Percentiles rank a stretch among this genome's conserved stretches.
Evolutionary conservation across 2,888 invertebrate species (phyloP).

Genomic region (Leptopilina drosophilae): DNA sequence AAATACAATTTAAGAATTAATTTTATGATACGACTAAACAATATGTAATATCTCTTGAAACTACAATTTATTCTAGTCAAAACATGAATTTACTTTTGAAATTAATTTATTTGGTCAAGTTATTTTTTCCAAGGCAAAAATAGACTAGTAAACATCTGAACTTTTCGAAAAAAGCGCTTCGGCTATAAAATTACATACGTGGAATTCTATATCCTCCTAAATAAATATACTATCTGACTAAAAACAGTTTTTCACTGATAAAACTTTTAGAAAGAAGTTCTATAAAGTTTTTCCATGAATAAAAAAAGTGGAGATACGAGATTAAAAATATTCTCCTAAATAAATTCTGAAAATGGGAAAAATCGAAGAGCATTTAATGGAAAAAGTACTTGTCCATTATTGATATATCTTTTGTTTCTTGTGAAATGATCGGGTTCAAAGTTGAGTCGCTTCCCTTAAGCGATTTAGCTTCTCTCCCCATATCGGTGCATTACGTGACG

Average conservation of each 20-base stretch:
- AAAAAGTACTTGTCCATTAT: background rate
- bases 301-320: no score
- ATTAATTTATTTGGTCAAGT: background rate
- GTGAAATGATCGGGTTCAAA: slow-evolving; percentile 10
- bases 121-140: background rate
- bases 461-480: slow-evolving; percentile 29
- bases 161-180: background rate
- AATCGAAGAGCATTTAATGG: no score
- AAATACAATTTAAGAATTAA: no score
- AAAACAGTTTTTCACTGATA: background rate
- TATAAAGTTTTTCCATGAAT: background rate
- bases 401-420: slow-evolving; percentile 21
- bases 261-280: background rate
- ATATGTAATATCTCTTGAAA: no score
- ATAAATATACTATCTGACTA: background rate
- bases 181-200: background rate
- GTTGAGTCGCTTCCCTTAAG: slow-evolving; percentile 36
- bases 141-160: background rate
- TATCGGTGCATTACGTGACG: slow-evolving; percentile 41
- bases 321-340: no score
- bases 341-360: no score
- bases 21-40: no score
- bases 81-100: no score
- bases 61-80: no score
- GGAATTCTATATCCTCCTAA: background rate